Percentiles rank a stretch among this genome's conserved stretches.
These are phyloP conservation scores for Papilio xuthus DNA, from an alignment of 1,140 invertebrate genomes.

Conservation along the genomic window DNA sequence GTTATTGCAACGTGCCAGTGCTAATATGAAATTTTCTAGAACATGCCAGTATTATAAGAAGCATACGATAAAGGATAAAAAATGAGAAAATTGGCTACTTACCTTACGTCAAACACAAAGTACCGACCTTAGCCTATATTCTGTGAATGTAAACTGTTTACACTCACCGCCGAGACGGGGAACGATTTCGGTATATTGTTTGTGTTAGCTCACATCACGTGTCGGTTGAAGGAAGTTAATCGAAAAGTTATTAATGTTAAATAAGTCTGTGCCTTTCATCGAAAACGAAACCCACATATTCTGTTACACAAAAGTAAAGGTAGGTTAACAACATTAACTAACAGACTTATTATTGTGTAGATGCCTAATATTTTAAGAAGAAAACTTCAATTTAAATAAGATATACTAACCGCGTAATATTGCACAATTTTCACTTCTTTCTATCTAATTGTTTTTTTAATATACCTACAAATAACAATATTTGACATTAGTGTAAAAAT, in stretches of 20 bases:
- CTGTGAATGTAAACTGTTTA: slow-evolving; percentile 59
- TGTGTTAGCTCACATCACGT: slow-evolving; percentile 40
- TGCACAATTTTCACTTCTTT: background rate
- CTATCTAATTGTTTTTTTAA: background rate
- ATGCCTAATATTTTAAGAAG: too few relatives aligned
- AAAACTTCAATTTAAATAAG: too few relatives aligned
- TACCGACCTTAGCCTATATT: slow-evolving; percentile 52
- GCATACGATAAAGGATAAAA: background rate
- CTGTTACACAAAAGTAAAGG: background rate
- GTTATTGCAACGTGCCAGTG: too few relatives aligned
- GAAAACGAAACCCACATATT: background rate
- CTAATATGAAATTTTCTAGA: background rate
- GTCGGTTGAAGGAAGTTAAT: slow-evolving; percentile 30
- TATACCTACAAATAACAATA: background rate
- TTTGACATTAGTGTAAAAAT: background rate
- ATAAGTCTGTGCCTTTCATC: slow-evolving; percentile 1
- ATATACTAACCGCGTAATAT: background rate
- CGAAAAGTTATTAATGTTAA: slow-evolving; percentile 12
- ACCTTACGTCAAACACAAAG: slow-evolving; percentile 24
- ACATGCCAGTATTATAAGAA: background rate
- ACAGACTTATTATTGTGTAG: background rate
- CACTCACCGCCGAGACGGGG: slow-evolving; percentile 41
- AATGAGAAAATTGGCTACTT: slow-evolving; percentile 24
- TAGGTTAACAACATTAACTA: background rate
- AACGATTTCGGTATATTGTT: slow-evolving; percentile 46